Evolutionary conservation across 1,140 invertebrate species (phyloP), one percentile per base, ranked within the genome.

Genomic region (Heterodera carotae): DNA sequence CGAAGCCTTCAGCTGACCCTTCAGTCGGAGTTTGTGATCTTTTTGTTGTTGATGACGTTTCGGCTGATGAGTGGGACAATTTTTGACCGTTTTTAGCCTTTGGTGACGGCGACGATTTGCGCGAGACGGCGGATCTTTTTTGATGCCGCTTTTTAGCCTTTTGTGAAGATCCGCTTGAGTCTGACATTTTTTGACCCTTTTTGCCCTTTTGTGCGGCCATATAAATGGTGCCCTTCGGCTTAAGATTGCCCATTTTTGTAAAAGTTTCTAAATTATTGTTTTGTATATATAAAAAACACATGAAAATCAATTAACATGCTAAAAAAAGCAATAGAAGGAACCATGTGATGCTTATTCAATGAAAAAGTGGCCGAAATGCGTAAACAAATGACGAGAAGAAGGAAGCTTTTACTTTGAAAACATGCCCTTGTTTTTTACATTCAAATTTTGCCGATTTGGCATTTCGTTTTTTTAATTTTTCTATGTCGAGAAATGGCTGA

Each of bases 181-280:
- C 18, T 12, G 62, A 29, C 62, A 34, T 27, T 66, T 66, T 66
- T 22, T 66, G 62, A 0, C 62, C 33, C 62, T 66, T 29, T 66
- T 66, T 34, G 25, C 29, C 62, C 31, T 34, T 29, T 15, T 66
- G 62, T 29, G 62, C 33, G 27, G 62, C 62, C 33, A 66, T 66
- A 66, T 66, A 66, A 66, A 66, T 66, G 27, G 25, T 66, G 1
- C 62, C 62, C 22, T 66, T 66, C 31, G 62, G 62, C 22, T 29
- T 66, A 0, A 34, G 0, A 22, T 66, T 66, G 29, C 62, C 62
- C 62, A 66, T 66, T 66, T 62, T 18, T 62, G 5, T 8, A 25
- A 5, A 18, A 25, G 7, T 31, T 66, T 0, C 8, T 29, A 66
- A 66, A 31, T 27, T 66, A 27, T 10, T 25, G 12, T 29, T 34